Percentiles rank a stretch among this genome's conserved stretches.
Conservation (phyloP, 2,113 vertebrate species). For the Marcusenius ussheri region DNA sequence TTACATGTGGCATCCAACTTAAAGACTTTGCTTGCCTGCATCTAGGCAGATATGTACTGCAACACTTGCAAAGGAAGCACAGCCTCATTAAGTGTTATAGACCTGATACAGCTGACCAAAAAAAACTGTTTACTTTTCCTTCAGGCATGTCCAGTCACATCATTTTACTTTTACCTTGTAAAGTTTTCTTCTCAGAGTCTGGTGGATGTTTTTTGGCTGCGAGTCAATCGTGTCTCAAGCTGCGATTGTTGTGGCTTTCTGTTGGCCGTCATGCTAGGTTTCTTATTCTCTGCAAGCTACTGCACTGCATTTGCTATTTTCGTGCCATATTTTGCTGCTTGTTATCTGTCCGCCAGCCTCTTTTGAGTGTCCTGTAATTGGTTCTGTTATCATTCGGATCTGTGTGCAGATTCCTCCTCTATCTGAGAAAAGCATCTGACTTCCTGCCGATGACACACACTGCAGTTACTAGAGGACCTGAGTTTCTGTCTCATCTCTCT, state of each 20-base stretch:
- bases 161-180: not conserved
- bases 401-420: conserved; percentile 36
- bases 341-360: conserved; percentile 26
- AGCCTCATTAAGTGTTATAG: not conserved
- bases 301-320: conserved; percentile 13
- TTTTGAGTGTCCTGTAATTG: conserved; percentile 40
- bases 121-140: not conserved
- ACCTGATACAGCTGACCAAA: not conserved
- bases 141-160: not conserved
- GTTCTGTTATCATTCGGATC: conserved; percentile 13
- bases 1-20: not conserved
- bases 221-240: not conserved
- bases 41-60: not conserved
- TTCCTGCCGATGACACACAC: conserved; percentile 34
- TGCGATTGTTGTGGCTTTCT: conserved; percentile 15
- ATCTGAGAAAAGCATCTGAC: conserved; percentile 40
- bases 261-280: conserved; percentile 1
- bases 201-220: not conserved
- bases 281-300: not conserved
- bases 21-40: not conserved
- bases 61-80: not conserved
- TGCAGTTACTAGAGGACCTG: conserved; percentile 37
- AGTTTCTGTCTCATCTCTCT: conserved; percentile 35
- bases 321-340: conserved; percentile 18
- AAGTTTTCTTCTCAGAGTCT: conserved; percentile 2